phyloP scores from a whole-genome alignment of 2,113 vertebrate species.

The Ictalurus furcatus region DNA sequence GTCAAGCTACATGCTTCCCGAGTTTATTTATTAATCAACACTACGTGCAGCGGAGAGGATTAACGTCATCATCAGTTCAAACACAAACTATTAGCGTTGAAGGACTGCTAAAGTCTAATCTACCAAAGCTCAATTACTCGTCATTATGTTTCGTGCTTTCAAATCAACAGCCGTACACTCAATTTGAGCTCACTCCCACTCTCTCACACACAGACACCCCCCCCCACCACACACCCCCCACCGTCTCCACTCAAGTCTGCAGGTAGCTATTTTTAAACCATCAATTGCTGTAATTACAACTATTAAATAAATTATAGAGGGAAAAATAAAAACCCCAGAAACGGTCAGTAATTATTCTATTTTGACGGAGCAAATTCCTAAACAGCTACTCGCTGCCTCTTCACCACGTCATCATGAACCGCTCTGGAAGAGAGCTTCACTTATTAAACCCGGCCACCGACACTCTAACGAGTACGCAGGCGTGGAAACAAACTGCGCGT shows the following conservation, averaged over 20 bases:
- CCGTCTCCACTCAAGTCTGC: background rate
- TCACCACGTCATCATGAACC: background rate
- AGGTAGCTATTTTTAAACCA: conserved; percentile 6
- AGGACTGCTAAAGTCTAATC: background rate
- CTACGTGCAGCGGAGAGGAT: background rate
- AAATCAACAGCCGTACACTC: background rate
- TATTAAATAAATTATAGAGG: background rate
- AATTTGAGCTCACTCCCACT: too few relatives aligned
- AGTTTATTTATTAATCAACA: background rate
- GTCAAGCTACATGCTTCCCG: background rate
- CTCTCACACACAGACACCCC: background rate
- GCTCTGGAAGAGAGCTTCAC: background rate
- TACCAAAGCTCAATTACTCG: conserved; percentile 2
- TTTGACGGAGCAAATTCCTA: background rate
- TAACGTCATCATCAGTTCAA: background rate
- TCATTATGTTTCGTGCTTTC: background rate
- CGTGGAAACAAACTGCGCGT: background rate
- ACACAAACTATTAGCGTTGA: background rate
- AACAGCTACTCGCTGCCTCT: background rate
- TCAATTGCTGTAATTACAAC: conserved; percentile 27
- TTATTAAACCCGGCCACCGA: background rate
- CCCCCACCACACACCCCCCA: background rate
- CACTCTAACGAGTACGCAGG: background rate
- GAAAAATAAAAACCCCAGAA: background rate
- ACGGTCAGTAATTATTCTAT: background rate